Conservation (phyloP, 2,888 invertebrate species). For the Parasteatoda lunata region DNA sequence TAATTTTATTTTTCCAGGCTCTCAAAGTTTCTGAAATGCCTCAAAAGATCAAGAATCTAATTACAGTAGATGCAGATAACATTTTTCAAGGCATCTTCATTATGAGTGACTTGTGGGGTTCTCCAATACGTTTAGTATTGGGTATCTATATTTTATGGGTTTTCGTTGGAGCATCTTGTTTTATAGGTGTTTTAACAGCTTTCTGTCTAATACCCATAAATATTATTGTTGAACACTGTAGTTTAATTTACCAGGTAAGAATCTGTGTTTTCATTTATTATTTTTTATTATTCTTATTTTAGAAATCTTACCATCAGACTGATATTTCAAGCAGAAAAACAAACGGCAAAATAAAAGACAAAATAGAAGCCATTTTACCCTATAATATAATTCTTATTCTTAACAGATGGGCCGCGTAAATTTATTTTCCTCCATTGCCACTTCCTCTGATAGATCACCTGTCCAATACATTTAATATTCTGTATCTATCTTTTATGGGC, state of each 20-base stretch:
- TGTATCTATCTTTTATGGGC: too few species aligned
- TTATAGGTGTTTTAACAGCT: slow-evolving; percentile 67
- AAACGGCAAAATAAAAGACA: too few species aligned
- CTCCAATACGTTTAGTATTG: slow-evolving; percentile 66
- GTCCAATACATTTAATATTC: too few species aligned
- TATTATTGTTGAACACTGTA: slow-evolving; percentile 21
- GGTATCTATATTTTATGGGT: slow-evolving; percentile 66
- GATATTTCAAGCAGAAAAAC: too few species aligned
- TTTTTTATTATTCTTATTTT: too few species aligned
- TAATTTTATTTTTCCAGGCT: slow-evolving; percentile 20
- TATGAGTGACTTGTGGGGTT: slow-evolving; percentile 67
- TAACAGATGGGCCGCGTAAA: too few species aligned
- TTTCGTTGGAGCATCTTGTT: slow-evolving; percentile 63
- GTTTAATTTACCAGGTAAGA: slow-evolving; percentile 27
- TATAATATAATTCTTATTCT: too few species aligned
- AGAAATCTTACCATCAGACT: too few species aligned
- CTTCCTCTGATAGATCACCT: too few species aligned
- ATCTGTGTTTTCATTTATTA: too few species aligned
- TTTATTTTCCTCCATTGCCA: too few species aligned
- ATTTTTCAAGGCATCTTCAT: slow-evolving; percentile 64
- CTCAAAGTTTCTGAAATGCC: slow-evolving; percentile 29
- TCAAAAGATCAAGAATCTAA: slow-evolving; percentile 12
- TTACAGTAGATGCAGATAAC: slow-evolving; percentile 64
- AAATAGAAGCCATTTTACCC: too few species aligned
- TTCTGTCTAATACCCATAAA: slow-evolving; percentile 66